Evolutionary conservation across 2,797 vertebrate genomes (phyloP), one percentile per base, ranked within the genome.

Genomic region (Sebastiscus albofasciatus): DNA sequence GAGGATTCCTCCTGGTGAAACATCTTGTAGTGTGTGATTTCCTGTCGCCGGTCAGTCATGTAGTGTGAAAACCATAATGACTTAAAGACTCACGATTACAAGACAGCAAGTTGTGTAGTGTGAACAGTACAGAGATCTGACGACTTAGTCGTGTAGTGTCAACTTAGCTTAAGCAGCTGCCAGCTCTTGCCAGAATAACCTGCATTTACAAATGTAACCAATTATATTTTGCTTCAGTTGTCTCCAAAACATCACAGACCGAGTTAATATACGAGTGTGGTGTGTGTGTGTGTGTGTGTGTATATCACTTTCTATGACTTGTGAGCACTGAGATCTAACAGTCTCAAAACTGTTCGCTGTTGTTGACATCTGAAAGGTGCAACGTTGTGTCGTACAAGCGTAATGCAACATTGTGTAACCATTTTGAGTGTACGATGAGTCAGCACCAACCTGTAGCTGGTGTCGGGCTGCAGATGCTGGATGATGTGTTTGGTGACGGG

Each of bases 391-490:
- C 9, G 5, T 18, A n/a, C 52, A 22, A 39, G 1, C 2, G 1
- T 7, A 7, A 60, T 4, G 39, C 27, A 7, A 29, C 26, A 42
- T 33, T 61, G 49, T 1, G 5, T 9, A 29, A 36, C 11, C 49
- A 8, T 7, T 54, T 3, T 20, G 31, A 14, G 8, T 36, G 61
- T 6, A 11, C 1, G 1, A 4, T 5, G 27, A 62, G 31, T 16
- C 66, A 26, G 73, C 27, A n/a, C 80, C 22, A n/a, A 99, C 98
- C 97, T 99, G 96, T 99, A 99, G 92, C 96, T 98, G 95, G 97
- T 98, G 94, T 99, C 98, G 18, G 98, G 98, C 91, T 98, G 98
- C 91, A 99, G 96, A 89, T 96, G 94, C 74, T 97, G 96, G 90
- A 99, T 95, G 90, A 99, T 84, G 93, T 96, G 96, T 94, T 93